Evolutionary conservation across 1,140 invertebrate genomes (phyloP).

Genomic region (Aphelinus certus): DNA sequence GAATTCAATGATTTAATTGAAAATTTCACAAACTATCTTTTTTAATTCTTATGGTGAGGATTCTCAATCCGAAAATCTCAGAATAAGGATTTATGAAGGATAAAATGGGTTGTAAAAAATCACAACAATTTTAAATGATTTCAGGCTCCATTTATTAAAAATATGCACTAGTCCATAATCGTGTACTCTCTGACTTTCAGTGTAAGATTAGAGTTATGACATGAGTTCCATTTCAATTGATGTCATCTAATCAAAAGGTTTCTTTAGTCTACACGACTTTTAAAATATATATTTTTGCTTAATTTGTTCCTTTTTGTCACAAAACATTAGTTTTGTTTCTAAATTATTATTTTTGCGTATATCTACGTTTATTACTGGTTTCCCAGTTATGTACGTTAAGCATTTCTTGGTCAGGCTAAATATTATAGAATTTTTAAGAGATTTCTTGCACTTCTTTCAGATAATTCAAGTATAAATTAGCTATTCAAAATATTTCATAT

Average conservation of each 20-base stretch:
- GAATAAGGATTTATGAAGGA: slow-evolving; percentile 31
- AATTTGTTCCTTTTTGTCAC: slow-evolving; percentile 45
- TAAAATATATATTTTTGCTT: slow-evolving; percentile 57
- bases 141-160: slow-evolving; percentile 65
- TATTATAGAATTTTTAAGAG: slow-evolving; percentile 13
- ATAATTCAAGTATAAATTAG: slow-evolving; percentile 1
- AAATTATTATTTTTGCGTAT: slow-evolving; percentile 15
- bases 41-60: too few species aligned
- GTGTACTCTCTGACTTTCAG: slow-evolving; percentile 61
- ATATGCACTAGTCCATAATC: slow-evolving; percentile 63
- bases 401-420: slow-evolving; percentile 24
- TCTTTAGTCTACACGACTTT: slow-evolving; percentile 49
- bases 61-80: slow-evolving; percentile 24
- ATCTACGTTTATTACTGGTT: slow-evolving; percentile 20
- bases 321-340: slow-evolving; percentile 52
- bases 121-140: slow-evolving; percentile 41
- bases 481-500: slow-evolving; percentile 5
- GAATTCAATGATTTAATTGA: too few species aligned
- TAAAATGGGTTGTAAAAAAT: slow-evolving; percentile 32
- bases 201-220: slow-evolving; percentile 53
- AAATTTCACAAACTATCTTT: too few species aligned
- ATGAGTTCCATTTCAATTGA: slow-evolving; percentile 46
- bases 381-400: slow-evolving; percentile 19
- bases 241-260: slow-evolving; percentile 55
- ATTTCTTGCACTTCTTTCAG: neutral